phyloP scores from a whole-genome alignment of 2,113 vertebrate genomes.

The Takifugu bimaculatus region DNA sequence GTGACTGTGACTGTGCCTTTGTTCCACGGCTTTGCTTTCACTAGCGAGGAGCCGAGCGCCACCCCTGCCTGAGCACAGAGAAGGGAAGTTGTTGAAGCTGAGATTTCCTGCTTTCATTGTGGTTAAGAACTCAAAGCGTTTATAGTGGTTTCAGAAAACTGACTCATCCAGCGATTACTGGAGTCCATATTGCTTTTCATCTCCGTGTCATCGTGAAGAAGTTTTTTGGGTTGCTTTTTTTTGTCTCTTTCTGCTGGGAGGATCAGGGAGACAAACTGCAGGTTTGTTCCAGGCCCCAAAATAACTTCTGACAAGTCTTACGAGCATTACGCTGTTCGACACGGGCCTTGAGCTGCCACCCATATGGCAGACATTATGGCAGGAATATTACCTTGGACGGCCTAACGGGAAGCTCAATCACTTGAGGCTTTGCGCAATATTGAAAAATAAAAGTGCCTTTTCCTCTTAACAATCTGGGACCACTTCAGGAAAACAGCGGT shows the following conservation, averaged over 20 bases:
- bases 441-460: constrained; percentile 23
- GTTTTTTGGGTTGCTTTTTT: constrained; percentile 2
- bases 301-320: constrained; percentile 39
- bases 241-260: constrained; percentile 36
- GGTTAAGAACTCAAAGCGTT: constrained; percentile 88
- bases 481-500: constrained; percentile 7
- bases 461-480: constrained; percentile 11
- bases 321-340: constrained; percentile 41
- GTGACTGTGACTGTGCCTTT: constrained; percentile 78
- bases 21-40: constrained; percentile 82
- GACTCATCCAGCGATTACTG: constrained; percentile 94
- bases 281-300: constrained; percentile 6
- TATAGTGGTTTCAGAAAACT: constrained; percentile 93
- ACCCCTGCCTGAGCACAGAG: constrained; percentile 75
- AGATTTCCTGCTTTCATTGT: constrained; percentile 92
- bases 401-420: constrained; percentile 36
- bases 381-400: constrained; percentile 49
- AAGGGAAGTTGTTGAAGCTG: constrained; percentile 96
- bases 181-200: constrained; percentile 84
- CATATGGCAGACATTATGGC: constrained; percentile 61
- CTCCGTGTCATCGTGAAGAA: constrained; percentile 74
- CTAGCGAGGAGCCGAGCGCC: constrained; percentile 79
- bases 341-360: constrained; percentile 35
- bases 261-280: constrained; percentile 27
- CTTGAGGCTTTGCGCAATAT: constrained; percentile 31